These are phyloP conservation scores for Oenanthe melanoleuca DNA, from an alignment of 2,113 vertebrate genomes.

Conservation along the genomic window DNA sequence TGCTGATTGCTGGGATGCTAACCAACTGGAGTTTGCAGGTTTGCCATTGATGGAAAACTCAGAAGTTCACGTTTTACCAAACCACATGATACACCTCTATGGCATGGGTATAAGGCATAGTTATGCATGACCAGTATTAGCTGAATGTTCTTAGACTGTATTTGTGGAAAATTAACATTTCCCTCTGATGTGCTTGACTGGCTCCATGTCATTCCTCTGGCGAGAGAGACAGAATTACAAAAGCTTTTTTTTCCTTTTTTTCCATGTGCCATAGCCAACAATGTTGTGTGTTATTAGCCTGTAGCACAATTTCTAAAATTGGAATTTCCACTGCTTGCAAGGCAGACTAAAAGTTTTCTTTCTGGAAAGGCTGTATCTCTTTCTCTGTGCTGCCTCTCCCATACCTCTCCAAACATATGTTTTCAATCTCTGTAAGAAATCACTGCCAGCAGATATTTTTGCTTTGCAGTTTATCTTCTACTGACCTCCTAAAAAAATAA, in stretches of 20 bases:
- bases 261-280: conserved; percentile 52
- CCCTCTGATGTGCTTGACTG: background rate
- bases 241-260: background rate
- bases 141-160: background rate
- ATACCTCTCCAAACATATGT: background rate
- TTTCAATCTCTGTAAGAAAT: conserved; percentile 31
- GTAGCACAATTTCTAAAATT: conserved; percentile 46
- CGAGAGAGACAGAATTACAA: background rate
- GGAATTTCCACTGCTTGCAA: conserved; percentile 66
- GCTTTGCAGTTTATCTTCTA: background rate
- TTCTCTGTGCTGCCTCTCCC: background rate
- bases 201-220: conserved; percentile 5
- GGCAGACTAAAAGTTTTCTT: conserved; percentile 8
- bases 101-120: background rate
- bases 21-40: background rate
- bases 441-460: background rate
- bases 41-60: background rate
- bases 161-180: conserved; percentile 33
- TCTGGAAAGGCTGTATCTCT: conserved; percentile 3
- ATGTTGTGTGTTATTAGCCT: background rate
- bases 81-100: background rate
- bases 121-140: background rate
- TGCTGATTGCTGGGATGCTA: background rate
- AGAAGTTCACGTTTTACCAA: background rate
- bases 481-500: background rate